phyloP scores from a whole-genome alignment of 1,140 invertebrate genomes.

The Solenopsis invicta region DNA sequence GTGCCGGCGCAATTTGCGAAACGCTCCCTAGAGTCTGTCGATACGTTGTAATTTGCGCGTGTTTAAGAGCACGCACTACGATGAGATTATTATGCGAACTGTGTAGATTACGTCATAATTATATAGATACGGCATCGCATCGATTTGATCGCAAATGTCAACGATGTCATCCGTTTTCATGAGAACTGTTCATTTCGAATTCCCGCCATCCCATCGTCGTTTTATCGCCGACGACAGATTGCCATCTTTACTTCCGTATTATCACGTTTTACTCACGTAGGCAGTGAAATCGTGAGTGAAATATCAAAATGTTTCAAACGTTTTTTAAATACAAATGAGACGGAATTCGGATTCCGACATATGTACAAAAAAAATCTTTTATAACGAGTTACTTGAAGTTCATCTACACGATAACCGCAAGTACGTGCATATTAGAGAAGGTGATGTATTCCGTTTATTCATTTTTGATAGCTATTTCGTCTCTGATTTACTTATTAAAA shows the following conservation, averaged over 20 bases:
- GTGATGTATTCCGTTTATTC: background rate
- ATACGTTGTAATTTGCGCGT: conserved; percentile 65
- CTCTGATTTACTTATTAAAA: background rate
- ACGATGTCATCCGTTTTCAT: conserved; percentile 48
- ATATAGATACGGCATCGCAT: background rate
- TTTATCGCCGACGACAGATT: conserved; percentile 70
- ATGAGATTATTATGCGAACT: conserved; percentile 63
- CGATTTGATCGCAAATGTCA: conserved; percentile 58
- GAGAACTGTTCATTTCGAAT: conserved; percentile 52
- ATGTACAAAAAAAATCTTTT: background rate
- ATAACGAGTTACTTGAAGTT: background rate
- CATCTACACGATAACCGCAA: background rate
- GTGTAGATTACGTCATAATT: conserved; percentile 42
- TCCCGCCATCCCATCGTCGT: conserved; percentile 8
- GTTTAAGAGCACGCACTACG: conserved; percentile 61
- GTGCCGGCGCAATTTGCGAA: conserved; percentile 62
- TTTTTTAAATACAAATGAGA: conserved; percentile 77
- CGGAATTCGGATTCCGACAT: background rate
- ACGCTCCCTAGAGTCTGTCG: conserved; percentile 19
- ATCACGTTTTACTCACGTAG: conserved; percentile 66
- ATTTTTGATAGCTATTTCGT: background rate
- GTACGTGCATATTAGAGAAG: background rate
- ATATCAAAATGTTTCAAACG: conserved; percentile 68
- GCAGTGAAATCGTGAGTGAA: conserved; percentile 71
- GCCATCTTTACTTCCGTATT: conserved; percentile 72